phyloP scores from a whole-genome alignment of 2,797 vertebrate genomes.

The Gymnothorax reevesii region DNA sequence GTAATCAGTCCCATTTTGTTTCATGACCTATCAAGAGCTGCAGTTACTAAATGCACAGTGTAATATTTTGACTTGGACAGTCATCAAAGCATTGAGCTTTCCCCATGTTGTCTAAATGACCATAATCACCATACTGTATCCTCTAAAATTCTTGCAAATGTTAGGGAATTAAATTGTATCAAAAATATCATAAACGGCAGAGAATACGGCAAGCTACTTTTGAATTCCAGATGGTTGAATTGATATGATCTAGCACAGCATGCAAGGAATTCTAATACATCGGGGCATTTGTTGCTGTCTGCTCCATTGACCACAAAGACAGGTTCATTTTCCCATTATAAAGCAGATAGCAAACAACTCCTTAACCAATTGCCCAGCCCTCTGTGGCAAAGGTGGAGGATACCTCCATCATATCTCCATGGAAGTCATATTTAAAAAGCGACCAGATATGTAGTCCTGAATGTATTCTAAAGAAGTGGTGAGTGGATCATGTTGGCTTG shows the following conservation, averaged over 20 bases:
- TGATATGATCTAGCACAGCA: not conserved
- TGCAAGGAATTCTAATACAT: not conserved
- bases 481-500: not conserved
- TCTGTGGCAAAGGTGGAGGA: not conserved
- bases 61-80: too few species aligned
- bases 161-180: not conserved
- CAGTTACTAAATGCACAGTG: too few species aligned
- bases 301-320: not conserved
- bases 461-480: slow-evolving; percentile 29
- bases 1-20: too few species aligned
- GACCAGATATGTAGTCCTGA: slow-evolving; percentile 24
- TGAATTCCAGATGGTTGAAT: not conserved
- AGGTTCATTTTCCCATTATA: not conserved
- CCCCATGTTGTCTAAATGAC: too few species aligned
- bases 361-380: slow-evolving; percentile 8
- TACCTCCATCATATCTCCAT: slow-evolving; percentile 20
- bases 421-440: not conserved
- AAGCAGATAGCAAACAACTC: slow-evolving; percentile 24
- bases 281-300: not conserved
- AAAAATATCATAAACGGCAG: not conserved
- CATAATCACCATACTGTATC: not conserved
- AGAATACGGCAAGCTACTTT: not conserved
- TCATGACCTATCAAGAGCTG: too few species aligned
- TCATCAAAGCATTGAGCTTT: too few species aligned
- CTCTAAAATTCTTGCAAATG: not conserved